Base-by-base conservation (phyloP, 2,113 vertebrate genomes). In the Tympanuchus pallidicinctus region DNA sequence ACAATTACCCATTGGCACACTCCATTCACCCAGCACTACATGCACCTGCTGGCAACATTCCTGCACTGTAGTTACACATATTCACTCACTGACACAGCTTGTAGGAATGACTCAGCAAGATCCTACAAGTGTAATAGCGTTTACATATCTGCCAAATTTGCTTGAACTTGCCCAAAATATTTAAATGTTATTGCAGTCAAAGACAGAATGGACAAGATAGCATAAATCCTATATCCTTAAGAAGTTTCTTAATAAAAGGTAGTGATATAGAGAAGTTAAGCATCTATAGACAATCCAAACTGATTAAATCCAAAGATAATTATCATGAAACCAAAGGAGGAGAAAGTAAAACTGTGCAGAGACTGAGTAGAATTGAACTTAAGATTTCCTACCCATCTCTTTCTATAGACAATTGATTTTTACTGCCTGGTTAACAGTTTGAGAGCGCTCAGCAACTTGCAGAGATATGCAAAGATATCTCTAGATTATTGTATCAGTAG, bases 401-500 rank as follows among this genome's bases (percentile, higher is more conserved):
- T 50, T 24, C 48, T 50, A 50, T 50, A 22, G 22, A 50, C 48
- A 50, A 24, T 24, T 24, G 48, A 50, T 50, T 50, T 50, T 50
- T 24, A 50, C 48, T 48, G 47, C 21, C 21, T 48, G 13, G 27
- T 54, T 30, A 30, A n/a, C 70, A 32, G 38, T 66, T 16, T 60
- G 54, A 42, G 20, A 34, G n/a, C 21, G 25, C 43, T 69, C 59
- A 48, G 27, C 13, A 72, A 19, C 30, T 61, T 81, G n/a, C 14
- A 75, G 21, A 74, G 14, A 10, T 75, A 67, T 18, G n/a, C 7
- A 50, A 52, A 54, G 28, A 11, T 7, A 11, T 36, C 14, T 60
- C 28, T 28, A 78, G 60, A 47, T 71, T 21, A 34, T 1, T 57
- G 3, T 27, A 17, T 0, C 25, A 10, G 2, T 30, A 61, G n/a